Base-by-base conservation (phyloP, 2,888 invertebrate species). In the Drosophila nr. fundita region DNA sequence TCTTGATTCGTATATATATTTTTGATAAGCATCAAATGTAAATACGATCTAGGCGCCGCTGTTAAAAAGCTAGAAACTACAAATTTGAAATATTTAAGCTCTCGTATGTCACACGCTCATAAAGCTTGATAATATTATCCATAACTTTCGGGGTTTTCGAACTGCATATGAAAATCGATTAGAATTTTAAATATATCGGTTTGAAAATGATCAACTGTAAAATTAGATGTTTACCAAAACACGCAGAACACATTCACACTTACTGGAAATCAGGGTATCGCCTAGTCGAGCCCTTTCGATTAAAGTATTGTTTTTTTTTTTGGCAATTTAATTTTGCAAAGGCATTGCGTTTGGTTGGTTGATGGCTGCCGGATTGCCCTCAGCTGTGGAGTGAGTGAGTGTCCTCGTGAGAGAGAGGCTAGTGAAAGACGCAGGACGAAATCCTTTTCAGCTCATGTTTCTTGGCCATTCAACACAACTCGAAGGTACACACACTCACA, bases 301-400 rank as follows among this genome's bases (percentile, higher is more conserved):
- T 15, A 15, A 24, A 27, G 24, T 2, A 7, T 57, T 57, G 11
- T 30, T 36, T 50, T 27, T 59, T 68, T 79, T 89, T 87, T 85
- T 87, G 87, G 83, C 90, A 90, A 90, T 91, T 90, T 91, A 89
- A 91, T 91, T 90, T 90, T 90, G 83, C 82, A 90, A 76, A 79
- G 79, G 72, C 79, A 73, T 71, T 71, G 59, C 71, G 65, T 61
- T 73, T 67, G 78, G 81, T 61, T 71, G 73, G 55, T 32, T 73
- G 73, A 53, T 58, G 50, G 73, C 61, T 65, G 67, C 55, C 36
- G 63, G 61, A 62, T 67, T 64, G 70, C 68, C 66, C 66, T 73
- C 55, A 67, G 71, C 50, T 60, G 62, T 59, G 60, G 50, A 40
- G 59, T 62, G 71, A 49, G 48, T 63, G 72, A 57, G 72, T 68